phyloP scores from a whole-genome alignment of 2,797 vertebrate genomes.

The Ctenochaetus hawaiiensis region DNA sequence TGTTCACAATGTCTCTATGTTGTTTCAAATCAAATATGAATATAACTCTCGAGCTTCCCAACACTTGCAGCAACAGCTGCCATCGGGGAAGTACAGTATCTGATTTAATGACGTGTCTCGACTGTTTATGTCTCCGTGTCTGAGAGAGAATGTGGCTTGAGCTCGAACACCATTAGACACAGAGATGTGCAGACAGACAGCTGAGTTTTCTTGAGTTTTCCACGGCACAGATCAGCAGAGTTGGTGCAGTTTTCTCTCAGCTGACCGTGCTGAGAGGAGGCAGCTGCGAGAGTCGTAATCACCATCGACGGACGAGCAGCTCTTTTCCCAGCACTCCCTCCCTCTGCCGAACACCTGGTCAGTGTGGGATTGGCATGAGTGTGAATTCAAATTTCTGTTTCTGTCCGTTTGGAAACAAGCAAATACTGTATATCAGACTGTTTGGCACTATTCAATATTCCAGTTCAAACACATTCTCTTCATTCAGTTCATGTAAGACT shows the following conservation, averaged over 20 bases:
- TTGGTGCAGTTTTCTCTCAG: conserved; percentile 37
- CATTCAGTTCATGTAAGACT: neutral
- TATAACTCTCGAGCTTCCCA: neutral
- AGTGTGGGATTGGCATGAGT: conserved; percentile 18
- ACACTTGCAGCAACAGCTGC: conserved; percentile 4
- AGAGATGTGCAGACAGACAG: conserved; percentile 54
- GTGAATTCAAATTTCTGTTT: neutral
- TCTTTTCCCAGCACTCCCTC: conserved; percentile 35
- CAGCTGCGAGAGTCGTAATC: conserved; percentile 74
- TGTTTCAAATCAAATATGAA: conserved; percentile 10
- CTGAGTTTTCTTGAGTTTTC: conserved; percentile 33
- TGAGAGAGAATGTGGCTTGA: conserved; percentile 47
- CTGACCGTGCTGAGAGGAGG: conserved; percentile 58
- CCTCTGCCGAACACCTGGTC: conserved; percentile 31
- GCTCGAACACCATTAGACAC: conserved; percentile 29
- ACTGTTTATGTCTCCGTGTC: conserved; percentile 50
- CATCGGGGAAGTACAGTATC: conserved; percentile 16
- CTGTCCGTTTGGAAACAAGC: neutral
- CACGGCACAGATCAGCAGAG: conserved; percentile 20
- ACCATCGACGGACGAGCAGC: conserved; percentile 29
- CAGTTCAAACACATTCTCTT: neutral
- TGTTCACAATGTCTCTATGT: neutral
- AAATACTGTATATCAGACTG: conserved; percentile 5
- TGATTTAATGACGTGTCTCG: conserved; percentile 40
- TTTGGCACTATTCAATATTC: neutral